Evolutionary conservation across 2,113 vertebrate species (phyloP).

Genomic region (Irena cyanogastra): DNA sequence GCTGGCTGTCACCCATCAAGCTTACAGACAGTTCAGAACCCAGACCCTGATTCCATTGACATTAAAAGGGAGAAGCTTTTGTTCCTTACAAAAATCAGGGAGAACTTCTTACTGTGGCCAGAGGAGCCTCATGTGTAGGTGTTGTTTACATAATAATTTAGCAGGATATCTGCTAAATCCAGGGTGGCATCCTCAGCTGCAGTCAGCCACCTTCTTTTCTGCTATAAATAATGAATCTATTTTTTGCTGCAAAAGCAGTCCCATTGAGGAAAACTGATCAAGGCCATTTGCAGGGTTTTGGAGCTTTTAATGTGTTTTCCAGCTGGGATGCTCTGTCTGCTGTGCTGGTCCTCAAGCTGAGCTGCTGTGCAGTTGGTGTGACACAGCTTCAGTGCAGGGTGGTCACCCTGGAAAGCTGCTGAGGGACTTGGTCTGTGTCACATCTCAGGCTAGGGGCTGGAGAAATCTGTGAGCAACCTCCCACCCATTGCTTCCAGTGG

Average conservation of each 20-base stretch:
- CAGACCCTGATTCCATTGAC: background rate
- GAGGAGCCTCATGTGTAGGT: background rate
- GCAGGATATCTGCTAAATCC: background rate
- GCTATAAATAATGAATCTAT: conserved; percentile 61
- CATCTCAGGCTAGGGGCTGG: background rate
- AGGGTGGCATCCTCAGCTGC: conserved; percentile 2
- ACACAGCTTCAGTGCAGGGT: accelerated
- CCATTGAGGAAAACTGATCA: conserved; percentile 20
- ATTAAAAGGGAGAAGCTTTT: background rate
- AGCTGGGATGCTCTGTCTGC: conserved; percentile 16
- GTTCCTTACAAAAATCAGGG: background rate
- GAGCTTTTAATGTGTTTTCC: conserved; percentile 49
- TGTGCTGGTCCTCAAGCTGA: background rate
- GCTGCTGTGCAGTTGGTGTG: background rate
- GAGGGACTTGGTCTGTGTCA: background rate
- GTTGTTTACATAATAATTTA: background rate
- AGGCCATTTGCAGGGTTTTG: conserved; percentile 11
- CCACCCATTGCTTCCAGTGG: background rate
- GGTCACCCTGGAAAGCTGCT: background rate
- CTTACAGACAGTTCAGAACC: background rate
- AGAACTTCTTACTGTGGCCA: background rate
- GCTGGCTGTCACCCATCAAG: background rate
- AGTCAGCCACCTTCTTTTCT: conserved; percentile 4
- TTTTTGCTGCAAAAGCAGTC: background rate
- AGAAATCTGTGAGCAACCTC: background rate